phyloP scores from a whole-genome alignment of 2,113 vertebrate genomes.

The Albula glossodonta region DNA sequence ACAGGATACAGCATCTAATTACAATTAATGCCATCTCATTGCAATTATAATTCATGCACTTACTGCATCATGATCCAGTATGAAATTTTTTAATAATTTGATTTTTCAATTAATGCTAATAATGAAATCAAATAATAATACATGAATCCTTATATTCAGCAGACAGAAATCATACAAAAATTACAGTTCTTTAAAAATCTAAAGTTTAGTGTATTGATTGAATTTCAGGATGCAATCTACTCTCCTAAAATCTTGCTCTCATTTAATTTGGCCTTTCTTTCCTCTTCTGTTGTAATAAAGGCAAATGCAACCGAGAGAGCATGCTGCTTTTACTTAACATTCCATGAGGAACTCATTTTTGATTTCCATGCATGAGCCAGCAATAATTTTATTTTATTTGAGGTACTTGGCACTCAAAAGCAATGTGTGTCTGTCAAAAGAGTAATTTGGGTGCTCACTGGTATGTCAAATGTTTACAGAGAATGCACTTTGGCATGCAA shows the following conservation, averaged over 20 bases:
- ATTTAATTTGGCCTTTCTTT: not conserved
- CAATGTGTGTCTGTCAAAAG: constrained; percentile 44
- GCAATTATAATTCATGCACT: not conserved
- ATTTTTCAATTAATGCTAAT: not conserved
- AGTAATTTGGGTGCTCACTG: constrained; percentile 47
- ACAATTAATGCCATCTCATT: not conserved
- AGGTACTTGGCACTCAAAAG: constrained; percentile 45
- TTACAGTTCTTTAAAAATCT: not conserved
- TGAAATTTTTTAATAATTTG: not conserved
- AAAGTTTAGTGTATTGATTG: not conserved
- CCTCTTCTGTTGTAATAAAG: not conserved
- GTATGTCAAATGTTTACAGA: constrained; percentile 36
- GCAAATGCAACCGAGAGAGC: not conserved
- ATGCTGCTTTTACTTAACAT: constrained; percentile 30
- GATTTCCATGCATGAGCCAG: constrained; percentile 44
- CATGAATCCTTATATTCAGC: not conserved
- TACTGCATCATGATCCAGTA: not conserved
- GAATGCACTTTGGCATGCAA: constrained; percentile 40
- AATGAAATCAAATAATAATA: not conserved
- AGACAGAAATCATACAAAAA: too few relatives aligned
- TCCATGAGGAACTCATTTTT: constrained; percentile 49
- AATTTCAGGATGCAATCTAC: not conserved
- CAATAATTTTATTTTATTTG: constrained; percentile 49
- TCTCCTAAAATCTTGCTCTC: not conserved
- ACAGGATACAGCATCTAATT: not conserved